Evolutionary conservation across 2,113 vertebrate genomes (phyloP).

Genomic region (Scolopax mira): DNA sequence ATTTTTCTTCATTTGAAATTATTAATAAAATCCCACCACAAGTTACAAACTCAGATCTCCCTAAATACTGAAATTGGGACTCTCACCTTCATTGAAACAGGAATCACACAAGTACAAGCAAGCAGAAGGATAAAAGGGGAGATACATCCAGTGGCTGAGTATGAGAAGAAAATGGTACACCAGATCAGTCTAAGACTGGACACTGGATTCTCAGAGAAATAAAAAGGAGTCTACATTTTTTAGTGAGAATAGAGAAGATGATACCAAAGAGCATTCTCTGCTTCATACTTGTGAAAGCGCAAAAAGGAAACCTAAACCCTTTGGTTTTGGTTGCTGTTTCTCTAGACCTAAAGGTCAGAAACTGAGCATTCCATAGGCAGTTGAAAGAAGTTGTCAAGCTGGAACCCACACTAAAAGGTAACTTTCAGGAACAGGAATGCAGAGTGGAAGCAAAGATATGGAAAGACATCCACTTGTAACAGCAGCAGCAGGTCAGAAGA

Average conservation of each 20-base stretch:
- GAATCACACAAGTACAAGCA: not conserved
- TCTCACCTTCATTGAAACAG: not conserved
- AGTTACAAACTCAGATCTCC: not conserved
- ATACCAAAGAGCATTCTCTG: not conserved
- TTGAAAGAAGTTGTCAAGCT: not conserved
- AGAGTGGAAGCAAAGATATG: constrained; percentile 1
- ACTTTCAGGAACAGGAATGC: not conserved
- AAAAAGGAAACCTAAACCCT: not conserved
- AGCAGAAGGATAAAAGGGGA: not conserved
- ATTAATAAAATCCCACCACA: not conserved
- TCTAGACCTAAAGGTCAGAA: not conserved
- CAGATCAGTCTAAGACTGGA: not conserved
- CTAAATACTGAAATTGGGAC: not conserved
- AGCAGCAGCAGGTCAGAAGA: not conserved
- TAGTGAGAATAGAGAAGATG: not conserved
- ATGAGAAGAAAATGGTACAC: not conserved
- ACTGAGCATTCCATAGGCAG: not conserved
- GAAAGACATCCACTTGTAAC: not conserved
- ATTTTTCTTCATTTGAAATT: not conserved
- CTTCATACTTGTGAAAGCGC: not conserved
- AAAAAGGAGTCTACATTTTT: not conserved
- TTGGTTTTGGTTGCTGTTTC: not conserved
- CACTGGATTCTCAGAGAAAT: not conserved
- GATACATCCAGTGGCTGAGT: too few relatives aligned
- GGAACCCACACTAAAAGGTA: not conserved